phyloP scores from a whole-genome alignment of 2,113 vertebrate species.

The Calonectris borealis region DNA sequence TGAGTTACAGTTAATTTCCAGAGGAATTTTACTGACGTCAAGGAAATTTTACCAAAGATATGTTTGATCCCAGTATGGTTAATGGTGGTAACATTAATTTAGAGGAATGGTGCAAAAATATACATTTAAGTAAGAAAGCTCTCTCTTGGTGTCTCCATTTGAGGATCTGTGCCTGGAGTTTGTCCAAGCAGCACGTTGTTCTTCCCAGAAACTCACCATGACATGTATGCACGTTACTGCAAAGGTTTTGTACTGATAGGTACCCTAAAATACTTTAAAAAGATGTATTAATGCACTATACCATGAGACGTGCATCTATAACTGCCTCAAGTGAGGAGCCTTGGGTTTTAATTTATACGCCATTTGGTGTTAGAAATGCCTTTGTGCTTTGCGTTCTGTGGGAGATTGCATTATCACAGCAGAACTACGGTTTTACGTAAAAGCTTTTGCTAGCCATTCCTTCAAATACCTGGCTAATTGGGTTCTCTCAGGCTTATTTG shows the following conservation, averaged over 20 bases:
- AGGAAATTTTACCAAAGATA: neutral
- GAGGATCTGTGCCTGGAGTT: neutral
- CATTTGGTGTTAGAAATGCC: neutral
- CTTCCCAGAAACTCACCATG: neutral
- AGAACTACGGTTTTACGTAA: neutral
- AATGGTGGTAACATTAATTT: neutral
- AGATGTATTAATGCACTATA: neutral
- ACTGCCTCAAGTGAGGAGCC: neutral
- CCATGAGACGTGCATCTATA: accelerated
- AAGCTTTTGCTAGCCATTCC: neutral
- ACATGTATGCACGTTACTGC: accelerated
- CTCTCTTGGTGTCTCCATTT: neutral
- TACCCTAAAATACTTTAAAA: neutral
- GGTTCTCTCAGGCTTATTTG: neutral
- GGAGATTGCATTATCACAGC: neutral
- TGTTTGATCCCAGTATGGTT: neutral
- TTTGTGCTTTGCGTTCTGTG: neutral
- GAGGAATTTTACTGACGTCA: neutral
- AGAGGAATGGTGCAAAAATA: neutral
- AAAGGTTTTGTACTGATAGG: neutral
- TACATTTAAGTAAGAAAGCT: neutral
- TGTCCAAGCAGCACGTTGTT: neutral
- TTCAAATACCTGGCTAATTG: neutral
- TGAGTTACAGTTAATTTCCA: neutral
- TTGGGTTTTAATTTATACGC: neutral